These are phyloP conservation scores for Enteromius thamalakanensis DNA, from an alignment of 2,797 vertebrate genomes.

Conservation along the genomic window DNA sequence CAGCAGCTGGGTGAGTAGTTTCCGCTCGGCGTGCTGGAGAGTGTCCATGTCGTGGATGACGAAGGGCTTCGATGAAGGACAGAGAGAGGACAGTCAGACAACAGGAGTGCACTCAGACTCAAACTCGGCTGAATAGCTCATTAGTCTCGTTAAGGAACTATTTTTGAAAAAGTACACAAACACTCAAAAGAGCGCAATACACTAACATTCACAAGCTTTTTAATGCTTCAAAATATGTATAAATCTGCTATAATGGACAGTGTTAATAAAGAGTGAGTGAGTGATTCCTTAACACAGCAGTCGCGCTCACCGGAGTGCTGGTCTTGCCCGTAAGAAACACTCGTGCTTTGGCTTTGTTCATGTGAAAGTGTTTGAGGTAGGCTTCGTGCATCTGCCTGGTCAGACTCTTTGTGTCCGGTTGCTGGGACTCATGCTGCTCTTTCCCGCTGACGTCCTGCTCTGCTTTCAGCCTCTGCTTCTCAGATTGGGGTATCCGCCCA, in stretches of 20 bases:
- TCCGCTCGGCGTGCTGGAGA: constrained; percentile 89
- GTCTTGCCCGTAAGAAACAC: constrained; percentile 91
- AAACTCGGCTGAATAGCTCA: not conserved
- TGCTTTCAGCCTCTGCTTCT: constrained; percentile 91
- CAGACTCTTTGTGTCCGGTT: constrained; percentile 85
- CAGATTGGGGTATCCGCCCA: constrained; percentile 93
- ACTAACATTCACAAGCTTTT: no score
- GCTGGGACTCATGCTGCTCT: constrained; percentile 75
- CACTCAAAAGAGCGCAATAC: not conserved
- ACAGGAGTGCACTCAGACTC: not conserved
- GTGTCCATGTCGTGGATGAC: constrained; percentile 97
- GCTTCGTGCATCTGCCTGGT: constrained; percentile 89
- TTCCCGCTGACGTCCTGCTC: constrained; percentile 83
- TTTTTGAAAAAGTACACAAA: not conserved
- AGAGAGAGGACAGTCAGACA: constrained; percentile 3
- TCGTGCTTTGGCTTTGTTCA: constrained; percentile 95
- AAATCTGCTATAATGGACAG: not conserved
- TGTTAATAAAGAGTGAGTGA: not conserved
- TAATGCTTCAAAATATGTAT: no score
- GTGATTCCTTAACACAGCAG: not conserved
- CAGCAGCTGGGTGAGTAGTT: constrained; percentile 83
- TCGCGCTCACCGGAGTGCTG: constrained; percentile 81
- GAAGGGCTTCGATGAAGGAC: constrained; percentile 80
- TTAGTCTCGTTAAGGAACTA: not conserved
- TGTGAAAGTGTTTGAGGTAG: constrained; percentile 93